These are phyloP conservation scores for Crotalus helleri DNA, from an alignment of 2,113 vertebrate genomes.

Conservation along the genomic window DNA sequence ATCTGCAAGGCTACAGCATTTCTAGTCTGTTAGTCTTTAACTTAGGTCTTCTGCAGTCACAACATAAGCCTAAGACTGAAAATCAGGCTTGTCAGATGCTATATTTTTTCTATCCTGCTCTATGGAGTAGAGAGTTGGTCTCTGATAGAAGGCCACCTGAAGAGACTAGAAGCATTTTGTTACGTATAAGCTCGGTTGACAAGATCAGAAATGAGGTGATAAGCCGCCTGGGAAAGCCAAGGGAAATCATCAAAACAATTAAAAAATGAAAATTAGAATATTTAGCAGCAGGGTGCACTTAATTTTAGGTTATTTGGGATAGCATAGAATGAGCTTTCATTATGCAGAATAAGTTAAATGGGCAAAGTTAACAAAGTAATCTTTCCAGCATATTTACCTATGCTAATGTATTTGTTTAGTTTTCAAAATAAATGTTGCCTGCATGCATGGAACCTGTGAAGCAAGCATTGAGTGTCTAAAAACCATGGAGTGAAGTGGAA, in stretches of 20 bases:
- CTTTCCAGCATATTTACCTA: not conserved
- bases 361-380: not conserved
- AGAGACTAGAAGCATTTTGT: too few species aligned
- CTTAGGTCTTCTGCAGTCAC: not conserved
- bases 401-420: not conserved
- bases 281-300: not conserved
- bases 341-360: not conserved
- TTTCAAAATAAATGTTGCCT: not conserved
- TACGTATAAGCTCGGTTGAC: too few species aligned
- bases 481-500: not conserved
- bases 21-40: not conserved
- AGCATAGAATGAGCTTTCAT: not conserved
- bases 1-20: not conserved
- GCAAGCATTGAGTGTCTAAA: not conserved
- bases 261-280: too few species aligned
- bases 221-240: too few species aligned
- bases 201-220: too few species aligned
- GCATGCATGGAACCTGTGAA: not conserved
- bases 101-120: too few species aligned
- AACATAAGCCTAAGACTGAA: too few species aligned
- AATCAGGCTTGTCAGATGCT: too few species aligned
- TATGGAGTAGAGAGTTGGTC: too few species aligned
- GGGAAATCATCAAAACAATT: too few species aligned
- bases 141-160: too few species aligned
- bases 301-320: not conserved